Percentiles rank a stretch among this genome's conserved stretches.
Conservation (phyloP, 92 coral and sea anemone species). For the Metridium senile region DNA sequence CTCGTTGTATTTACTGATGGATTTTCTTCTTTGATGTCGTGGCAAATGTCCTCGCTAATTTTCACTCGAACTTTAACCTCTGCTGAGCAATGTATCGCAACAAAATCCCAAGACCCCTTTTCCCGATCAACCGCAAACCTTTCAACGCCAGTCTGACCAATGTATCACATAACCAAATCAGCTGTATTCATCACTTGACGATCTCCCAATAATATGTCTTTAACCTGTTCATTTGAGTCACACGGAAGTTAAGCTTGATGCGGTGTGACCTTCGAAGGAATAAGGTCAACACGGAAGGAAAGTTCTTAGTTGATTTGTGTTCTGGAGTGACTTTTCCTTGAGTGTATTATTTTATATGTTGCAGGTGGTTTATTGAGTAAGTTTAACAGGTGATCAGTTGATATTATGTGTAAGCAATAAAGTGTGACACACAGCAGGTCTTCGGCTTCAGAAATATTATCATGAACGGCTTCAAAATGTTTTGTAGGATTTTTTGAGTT, state of each 20-base stretch:
- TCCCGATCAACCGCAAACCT: not conserved
- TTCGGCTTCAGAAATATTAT: not conserved
- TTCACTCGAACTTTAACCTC: slow-evolving; percentile 1
- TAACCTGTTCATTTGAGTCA: not conserved
- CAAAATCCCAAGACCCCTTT: not conserved
- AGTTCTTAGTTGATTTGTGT: not conserved
- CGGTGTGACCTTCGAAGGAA: not conserved
- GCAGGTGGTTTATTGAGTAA: slow-evolving; percentile 26
- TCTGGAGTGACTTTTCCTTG: slow-evolving; percentile 9
- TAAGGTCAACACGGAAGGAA: not conserved
- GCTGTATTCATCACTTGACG: not conserved
- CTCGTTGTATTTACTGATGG: not conserved
- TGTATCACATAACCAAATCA: not conserved
- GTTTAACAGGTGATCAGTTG: slow-evolving; percentile 15
- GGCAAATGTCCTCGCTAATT: not conserved
- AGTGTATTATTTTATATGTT: slow-evolving; percentile 3
- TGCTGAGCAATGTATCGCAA: not conserved
- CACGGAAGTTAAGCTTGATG: not conserved
- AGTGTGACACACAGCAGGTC: slow-evolving; percentile 18
- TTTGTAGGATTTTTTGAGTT: no score
- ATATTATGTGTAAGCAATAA: slow-evolving; percentile 12
- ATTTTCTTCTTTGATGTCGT: not conserved
- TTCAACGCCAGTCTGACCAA: not conserved
- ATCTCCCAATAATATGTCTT: not conserved
- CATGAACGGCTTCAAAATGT: not conserved